Percentiles rank a stretch among this genome's conserved stretches.
Evolutionary conservation across 2,888 invertebrate species (phyloP).

Genomic region (Netelia melanura): DNA sequence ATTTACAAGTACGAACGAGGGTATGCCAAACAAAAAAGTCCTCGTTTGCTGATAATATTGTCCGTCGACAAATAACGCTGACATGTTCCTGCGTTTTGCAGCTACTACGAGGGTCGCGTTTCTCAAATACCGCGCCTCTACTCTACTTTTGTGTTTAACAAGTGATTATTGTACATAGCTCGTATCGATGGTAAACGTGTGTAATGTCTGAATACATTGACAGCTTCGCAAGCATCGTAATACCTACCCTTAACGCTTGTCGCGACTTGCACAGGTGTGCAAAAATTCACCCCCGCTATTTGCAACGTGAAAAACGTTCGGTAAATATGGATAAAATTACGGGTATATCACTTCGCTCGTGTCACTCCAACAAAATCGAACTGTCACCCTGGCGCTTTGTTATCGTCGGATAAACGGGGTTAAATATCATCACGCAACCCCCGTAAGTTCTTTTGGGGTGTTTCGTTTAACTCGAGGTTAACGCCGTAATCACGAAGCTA

Average conservation of each 20-base stretch:
- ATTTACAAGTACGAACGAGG: slow-evolving; percentile 71
- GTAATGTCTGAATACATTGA: slow-evolving; percentile 33
- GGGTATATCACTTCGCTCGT: slow-evolving; percentile 6
- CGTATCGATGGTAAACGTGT: slow-evolving; percentile 19
- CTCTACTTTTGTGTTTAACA: slow-evolving; percentile 69
- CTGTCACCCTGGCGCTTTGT: neutral
- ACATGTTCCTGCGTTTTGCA: slow-evolving; percentile 71
- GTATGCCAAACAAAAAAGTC: slow-evolving; percentile 71
- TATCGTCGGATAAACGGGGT: neutral
- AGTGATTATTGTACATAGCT: slow-evolving; percentile 69
- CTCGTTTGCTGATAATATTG: slow-evolving; percentile 69
- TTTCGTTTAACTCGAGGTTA: slow-evolving; percentile 39
- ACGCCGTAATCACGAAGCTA: slow-evolving; percentile 37
- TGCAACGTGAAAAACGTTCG: slow-evolving; percentile 36
- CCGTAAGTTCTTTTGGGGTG: neutral
- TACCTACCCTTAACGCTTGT: neutral
- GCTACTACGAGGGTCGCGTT: slow-evolving; percentile 41
- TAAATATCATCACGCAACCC: slow-evolving; percentile 13
- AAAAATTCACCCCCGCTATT: slow-evolving; percentile 46
- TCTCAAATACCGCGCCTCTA: slow-evolving; percentile 31
- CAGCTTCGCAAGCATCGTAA: neutral
- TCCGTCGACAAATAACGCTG: slow-evolving; percentile 76
- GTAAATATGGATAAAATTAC: slow-evolving; percentile 23
- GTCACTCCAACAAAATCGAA: neutral
- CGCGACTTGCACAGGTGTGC: slow-evolving; percentile 37